Base-by-base conservation (phyloP, 2,888 invertebrate species). In the Dysmachus trigonus region DNA sequence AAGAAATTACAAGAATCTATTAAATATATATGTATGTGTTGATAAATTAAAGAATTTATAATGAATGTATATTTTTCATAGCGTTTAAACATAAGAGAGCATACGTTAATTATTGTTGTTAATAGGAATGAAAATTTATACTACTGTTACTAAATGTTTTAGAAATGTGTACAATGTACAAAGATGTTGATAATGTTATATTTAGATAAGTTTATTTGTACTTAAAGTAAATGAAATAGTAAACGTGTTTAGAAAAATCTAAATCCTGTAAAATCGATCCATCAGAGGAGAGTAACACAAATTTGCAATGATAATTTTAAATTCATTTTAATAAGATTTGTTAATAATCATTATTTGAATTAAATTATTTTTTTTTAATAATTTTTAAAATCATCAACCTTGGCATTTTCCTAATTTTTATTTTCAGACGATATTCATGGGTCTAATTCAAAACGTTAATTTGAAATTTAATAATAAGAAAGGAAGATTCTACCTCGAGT, bases 21-120 rank as follows among this genome's bases (percentile, higher is more conserved):
- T 77, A 77, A 15, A 47, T 27, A 47, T 77, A 15, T 41, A 77
- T 77, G 47, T 77, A 76, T 41, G 38, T 62, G 62, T 62, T 84
- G 38, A 13, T 35, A 73, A 84, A 84, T 62, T 30, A 41, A 84
- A 38, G n/a, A 72, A 72, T 84, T 84, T 84, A 72, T 73, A 76
- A 33, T 74, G 74, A 47, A 74, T 62, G 62, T 62, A 62, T 62
- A 62, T 62, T 85, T 74, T 85, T 74, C 30, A 71, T 47, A 85
- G 47, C 8, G 18, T 7, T 35, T 84, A 27, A 82, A 53, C 18
- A 13, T 62, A 82, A 82, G 22, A 82, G 53, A 82, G 35, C 22
- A 85, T 74, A 74, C 31, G 85, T 76, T 85, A 85, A 85, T 76
- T 74, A 85, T 85, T 76, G 85, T 74, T 85, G 85, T 85, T 85